A percentile compares a stretch with the other conserved stretches of the same genome.
These are phyloP conservation scores for Columba livia DNA, from an alignment of 2,113 vertebrate genomes.

Conservation along the genomic window DNA sequence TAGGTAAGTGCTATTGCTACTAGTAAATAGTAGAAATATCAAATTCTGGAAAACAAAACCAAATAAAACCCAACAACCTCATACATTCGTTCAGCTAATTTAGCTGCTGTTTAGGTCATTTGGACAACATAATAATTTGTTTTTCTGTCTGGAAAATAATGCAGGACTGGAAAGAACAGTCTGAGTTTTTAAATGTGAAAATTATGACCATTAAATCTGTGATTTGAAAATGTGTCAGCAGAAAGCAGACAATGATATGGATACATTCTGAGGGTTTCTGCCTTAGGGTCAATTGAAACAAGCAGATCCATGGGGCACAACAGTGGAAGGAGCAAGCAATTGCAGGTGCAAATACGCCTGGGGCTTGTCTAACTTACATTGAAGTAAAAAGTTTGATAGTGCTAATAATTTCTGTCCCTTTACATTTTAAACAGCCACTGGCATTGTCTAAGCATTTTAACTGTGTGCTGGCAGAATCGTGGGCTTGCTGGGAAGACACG, in stretches of 20 bases:
- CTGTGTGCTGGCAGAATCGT: neutral
- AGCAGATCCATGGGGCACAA: constrained; percentile 58
- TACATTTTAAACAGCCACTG: constrained; percentile 33
- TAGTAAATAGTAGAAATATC: neutral
- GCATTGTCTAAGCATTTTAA: constrained; percentile 29
- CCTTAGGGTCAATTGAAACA: constrained; percentile 64
- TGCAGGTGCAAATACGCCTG: constrained; percentile 45
- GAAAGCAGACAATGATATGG: neutral
- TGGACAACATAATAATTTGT: neutral
- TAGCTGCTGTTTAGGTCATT: neutral
- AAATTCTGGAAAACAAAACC: neutral
- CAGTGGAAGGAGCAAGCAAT: constrained; percentile 33
- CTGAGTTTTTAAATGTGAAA: constrained; percentile 26
- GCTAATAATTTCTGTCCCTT: constrained; percentile 41
- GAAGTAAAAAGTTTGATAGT: constrained; percentile 60
- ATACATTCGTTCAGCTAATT: neutral
- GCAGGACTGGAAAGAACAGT: neutral
- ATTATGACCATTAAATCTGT: constrained; percentile 20
- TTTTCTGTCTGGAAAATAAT: neutral
- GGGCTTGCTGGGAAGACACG: neutral
- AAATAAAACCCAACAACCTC: neutral
- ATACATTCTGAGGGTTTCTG: constrained; percentile 36
- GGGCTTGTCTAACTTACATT: constrained; percentile 40
- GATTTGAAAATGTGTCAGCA: constrained; percentile 49
- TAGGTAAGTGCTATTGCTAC: neutral